Evolutionary conservation across 1,140 invertebrate species (phyloP).

Genomic region (Zaprionus lachaisei): DNA sequence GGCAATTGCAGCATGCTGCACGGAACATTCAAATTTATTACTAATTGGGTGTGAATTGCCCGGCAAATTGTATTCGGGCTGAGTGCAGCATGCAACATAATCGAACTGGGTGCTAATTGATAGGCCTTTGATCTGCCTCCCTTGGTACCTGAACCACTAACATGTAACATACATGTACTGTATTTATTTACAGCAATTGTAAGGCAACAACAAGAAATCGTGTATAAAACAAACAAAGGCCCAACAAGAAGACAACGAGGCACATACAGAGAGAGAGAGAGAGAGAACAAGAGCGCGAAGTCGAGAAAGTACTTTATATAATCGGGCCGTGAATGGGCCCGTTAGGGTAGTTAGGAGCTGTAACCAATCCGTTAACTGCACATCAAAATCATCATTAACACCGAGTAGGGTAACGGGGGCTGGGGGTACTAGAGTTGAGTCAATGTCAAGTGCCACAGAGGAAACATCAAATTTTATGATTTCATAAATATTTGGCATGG

Average conservation of each 20-base stretch:
- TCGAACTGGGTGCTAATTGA: slow-evolving; percentile 79
- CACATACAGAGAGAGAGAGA: slow-evolving; percentile 1
- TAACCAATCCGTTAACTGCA: slow-evolving; percentile 76
- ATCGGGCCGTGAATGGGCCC: slow-evolving; percentile 60
- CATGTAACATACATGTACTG: slow-evolving; percentile 18
- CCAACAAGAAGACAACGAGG: slow-evolving; percentile 13
- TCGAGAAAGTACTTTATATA: slow-evolving; percentile 62
- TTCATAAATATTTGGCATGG: slow-evolving; percentile 81
- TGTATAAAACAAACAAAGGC: slow-evolving; percentile 73
- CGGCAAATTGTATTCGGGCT: slow-evolving; percentile 52
- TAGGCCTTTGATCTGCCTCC: slow-evolving; percentile 74
- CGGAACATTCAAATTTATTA: slow-evolving; percentile 79
- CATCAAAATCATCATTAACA: slow-evolving; percentile 84
- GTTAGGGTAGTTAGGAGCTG: slow-evolving; percentile 46
- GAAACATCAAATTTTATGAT: slow-evolving; percentile 84
- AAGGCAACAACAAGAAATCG: slow-evolving; percentile 69
- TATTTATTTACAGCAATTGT: slow-evolving; percentile 81
- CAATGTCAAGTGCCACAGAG: slow-evolving; percentile 73
- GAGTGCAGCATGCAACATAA: slow-evolving; percentile 75
- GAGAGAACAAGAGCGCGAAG: slow-evolving; percentile 9
- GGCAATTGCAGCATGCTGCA: slow-evolving; percentile 40
- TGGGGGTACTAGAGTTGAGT: slow-evolving; percentile 38
- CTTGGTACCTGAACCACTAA: slow-evolving; percentile 10
- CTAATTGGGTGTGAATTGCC: slow-evolving; percentile 82
- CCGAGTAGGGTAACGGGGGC: slow-evolving; percentile 9